These are phyloP conservation scores for Molorchus minor DNA, from an alignment of 2,888 invertebrate species.

Conservation along the genomic window DNA sequence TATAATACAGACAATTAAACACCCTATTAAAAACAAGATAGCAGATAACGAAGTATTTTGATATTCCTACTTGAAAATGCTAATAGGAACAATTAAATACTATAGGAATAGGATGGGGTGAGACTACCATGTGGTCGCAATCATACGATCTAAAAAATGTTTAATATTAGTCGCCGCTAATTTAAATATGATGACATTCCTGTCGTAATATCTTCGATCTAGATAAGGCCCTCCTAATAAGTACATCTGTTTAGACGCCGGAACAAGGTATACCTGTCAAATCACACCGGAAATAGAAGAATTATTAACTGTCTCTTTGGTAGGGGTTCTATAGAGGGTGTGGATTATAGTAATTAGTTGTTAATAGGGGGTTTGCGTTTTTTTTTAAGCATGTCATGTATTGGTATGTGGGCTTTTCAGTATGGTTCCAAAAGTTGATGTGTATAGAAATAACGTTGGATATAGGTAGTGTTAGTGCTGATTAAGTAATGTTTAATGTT, in stretches of 20 bases:
- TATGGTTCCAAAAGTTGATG: constrained; percentile 13
- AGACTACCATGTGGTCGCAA: constrained; percentile 24
- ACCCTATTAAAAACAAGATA: constrained; percentile 38
- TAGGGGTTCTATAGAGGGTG: constrained; percentile 31
- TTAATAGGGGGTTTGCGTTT: constrained; percentile 14
- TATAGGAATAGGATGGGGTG: constrained; percentile 4
- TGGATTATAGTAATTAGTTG: constrained; percentile 26
- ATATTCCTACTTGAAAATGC: constrained; percentile 39
- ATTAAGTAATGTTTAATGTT: too few species aligned
- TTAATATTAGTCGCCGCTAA: constrained; percentile 51
- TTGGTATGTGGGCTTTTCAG: constrained; percentile 13
- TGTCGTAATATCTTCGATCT: constrained; percentile 48
- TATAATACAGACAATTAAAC: constrained; percentile 45
- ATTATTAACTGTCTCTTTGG: constrained; percentile 44
- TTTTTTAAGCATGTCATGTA: constrained; percentile 7
- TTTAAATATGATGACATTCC: constrained; percentile 55
- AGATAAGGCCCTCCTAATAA: constrained; percentile 52
- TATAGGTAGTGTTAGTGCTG: too few species aligned
- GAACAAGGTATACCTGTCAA: constrained; percentile 50
- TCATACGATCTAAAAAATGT: constrained; percentile 42
- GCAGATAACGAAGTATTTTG: constrained; percentile 37
- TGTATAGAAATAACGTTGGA: constrained; percentile 7
- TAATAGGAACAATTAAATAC: constrained; percentile 39
- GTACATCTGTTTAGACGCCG: constrained; percentile 53
- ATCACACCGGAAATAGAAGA: constrained; percentile 48